Base-by-base conservation (phyloP, 2,888 invertebrate species). In the Drosophila lutescens region DNA sequence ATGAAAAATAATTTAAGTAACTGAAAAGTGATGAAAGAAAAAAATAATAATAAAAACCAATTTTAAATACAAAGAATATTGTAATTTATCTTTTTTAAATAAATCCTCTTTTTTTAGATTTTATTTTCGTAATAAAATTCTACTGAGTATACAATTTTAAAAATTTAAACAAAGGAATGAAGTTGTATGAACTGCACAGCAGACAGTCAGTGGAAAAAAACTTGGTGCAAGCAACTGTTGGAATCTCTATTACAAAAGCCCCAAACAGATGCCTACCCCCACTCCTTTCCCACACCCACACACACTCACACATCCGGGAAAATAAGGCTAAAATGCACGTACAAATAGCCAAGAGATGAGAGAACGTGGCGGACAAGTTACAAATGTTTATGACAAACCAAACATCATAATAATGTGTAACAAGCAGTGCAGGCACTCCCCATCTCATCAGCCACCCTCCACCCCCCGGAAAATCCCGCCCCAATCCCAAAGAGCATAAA, bases 301-400 rank as follows among this genome's bases (percentile, higher is more conserved):
- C 38, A 38, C 36, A 38, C n/a, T n/a, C 51, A 26, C 13, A n/a
- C 5, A n/a, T 12, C 30, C 36, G 34, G 32, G n/a, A 30, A 49
- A 41, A 32, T 32, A 23, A 23, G 32, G 38, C 62, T 41, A 23
- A 49, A 63, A 49, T 63, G 62, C 62, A 63, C 62, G 62, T 63
- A 63, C 59, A 59, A 43, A 59, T 59, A 15, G 49, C 38, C 34
- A 7, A 26, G 40, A 43, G 47, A 65, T 20, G 44, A 34, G 51
- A 15, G 76, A 54, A 63, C 69, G 68, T 69, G 77, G 78, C 68
- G 78, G 71, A 80, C 84, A 80, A 77, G 82, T 72, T 76, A 87
- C 87, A 87, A 86, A 87, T 86, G 87, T 86, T 86, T 87, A 85
- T 85, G 85, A 85, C 85, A 87, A 87, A 82, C 82, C 79, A 84